phyloP scores from a whole-genome alignment of 2,113 vertebrate species.

The Peromyscus californicus region DNA sequence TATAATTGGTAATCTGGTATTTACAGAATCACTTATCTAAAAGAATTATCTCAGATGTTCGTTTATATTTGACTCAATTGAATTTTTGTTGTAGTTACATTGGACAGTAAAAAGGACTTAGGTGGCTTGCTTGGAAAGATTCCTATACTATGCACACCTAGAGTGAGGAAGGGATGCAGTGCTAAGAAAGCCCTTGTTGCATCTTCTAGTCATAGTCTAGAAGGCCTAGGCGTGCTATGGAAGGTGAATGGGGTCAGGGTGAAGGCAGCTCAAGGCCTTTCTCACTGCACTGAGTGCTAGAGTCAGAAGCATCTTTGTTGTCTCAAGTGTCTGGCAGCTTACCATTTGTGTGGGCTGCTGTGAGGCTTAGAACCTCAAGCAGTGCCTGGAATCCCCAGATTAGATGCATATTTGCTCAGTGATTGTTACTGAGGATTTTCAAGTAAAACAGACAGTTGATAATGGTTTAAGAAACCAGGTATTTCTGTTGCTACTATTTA shows the following conservation, averaged over 20 bases:
- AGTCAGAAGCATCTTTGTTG: not conserved
- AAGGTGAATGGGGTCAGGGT: not conserved
- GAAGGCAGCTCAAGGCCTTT: not conserved
- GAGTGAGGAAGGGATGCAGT: not conserved
- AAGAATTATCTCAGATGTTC: not conserved
- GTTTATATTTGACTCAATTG: not conserved
- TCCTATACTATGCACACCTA: not conserved
- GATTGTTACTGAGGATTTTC: not conserved
- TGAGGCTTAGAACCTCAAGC: not conserved
- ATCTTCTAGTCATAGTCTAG: not conserved
- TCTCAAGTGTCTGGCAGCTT: not conserved
- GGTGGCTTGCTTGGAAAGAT: not conserved
- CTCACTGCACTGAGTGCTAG: not conserved
- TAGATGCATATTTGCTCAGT: not conserved
- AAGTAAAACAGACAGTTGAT: not conserved
- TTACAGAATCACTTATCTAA: not conserved
- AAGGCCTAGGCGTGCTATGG: too few relatives aligned
- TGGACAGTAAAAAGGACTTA: not conserved
- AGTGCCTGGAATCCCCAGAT: not conserved
- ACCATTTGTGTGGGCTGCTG: not conserved
- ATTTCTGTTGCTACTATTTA: slow-evolving; percentile 23
- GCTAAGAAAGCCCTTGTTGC: not conserved
- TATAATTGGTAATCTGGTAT: not conserved
- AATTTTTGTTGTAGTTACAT: not conserved
- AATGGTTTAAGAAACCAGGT: not conserved